These are phyloP conservation scores for Xyrichtys novacula DNA, from an alignment of 2,797 vertebrate species.

Conservation along the genomic window DNA sequence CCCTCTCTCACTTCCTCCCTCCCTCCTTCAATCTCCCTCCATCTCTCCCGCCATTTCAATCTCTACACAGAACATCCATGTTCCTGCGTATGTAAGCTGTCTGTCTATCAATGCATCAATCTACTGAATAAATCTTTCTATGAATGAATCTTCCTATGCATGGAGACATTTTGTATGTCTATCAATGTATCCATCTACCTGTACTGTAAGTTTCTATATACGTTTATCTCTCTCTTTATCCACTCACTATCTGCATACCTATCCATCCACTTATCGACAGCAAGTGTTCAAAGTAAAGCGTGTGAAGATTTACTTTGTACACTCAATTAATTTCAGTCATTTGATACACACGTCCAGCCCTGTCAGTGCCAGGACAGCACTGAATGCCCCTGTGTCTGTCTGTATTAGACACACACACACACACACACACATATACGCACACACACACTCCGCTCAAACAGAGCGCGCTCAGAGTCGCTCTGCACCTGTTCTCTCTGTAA, in stretches of 20 bases:
- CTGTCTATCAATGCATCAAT: constrained; percentile 44
- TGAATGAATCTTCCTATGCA: constrained; percentile 23
- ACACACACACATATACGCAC: constrained; percentile 44
- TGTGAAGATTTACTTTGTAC: constrained; percentile 43
- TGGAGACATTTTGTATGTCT: constrained; percentile 9
- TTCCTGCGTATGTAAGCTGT: constrained; percentile 43
- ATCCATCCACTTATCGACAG: constrained; percentile 17
- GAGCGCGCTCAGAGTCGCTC: constrained; percentile 76
- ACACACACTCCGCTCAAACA: constrained; percentile 71
- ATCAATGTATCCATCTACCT: constrained; percentile 10
- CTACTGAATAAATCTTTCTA: constrained; percentile 46
- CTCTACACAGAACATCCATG: constrained; percentile 63
- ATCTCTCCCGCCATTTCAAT: constrained; percentile 77
- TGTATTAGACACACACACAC: constrained; percentile 46
- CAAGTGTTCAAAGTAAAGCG: constrained; percentile 30
- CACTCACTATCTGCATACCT: not conserved
- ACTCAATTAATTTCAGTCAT: constrained; percentile 51
- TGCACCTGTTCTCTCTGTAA: constrained; percentile 87
- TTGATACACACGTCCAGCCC: constrained; percentile 56
- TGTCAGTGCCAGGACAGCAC: constrained; percentile 70
- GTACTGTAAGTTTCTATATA: too few species aligned
- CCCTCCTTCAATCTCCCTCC: constrained; percentile 73
- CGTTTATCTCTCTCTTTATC: too few species aligned
- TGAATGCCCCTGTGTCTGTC: constrained; percentile 76
- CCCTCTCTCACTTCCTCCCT: constrained; percentile 76